Evolutionary conservation across 2,797 vertebrate genomes (phyloP), one percentile per base, ranked within the genome.

Genomic region (Spinus pinus): DNA sequence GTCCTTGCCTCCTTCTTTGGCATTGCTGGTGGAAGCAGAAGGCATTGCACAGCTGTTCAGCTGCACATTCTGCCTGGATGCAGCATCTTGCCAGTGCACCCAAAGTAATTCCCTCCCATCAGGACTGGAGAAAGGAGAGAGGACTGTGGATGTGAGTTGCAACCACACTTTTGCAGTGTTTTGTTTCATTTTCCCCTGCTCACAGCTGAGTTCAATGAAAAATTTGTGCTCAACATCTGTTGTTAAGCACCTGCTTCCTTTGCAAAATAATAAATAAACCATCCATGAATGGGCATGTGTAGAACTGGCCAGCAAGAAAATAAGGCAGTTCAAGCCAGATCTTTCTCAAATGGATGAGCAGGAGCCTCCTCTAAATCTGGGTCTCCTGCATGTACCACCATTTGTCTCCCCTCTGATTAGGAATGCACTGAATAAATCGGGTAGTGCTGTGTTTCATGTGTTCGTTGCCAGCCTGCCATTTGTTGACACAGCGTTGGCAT

Each of bases 401-500:
- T 84, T 96, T 73, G 47, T 94, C 88, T 83, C 71, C 69, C 65
- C 89, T 82, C 79, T 53, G 77, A 86, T 90, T 57, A 84, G 86
- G 51, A 88, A 77, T 9, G 27, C 66, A 13, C 3, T 90, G 79
- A 70, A 71, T 88, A 78, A 69, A 86, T 94, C 1, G 25, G 88
- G 54, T 60, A 85, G 77, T 0, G 4, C 51, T 83, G 5, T 39
- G 46, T 84, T 94, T 82, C 39, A 61, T 75, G 64, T 46, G 88
- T 78, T 81, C 1, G 1, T 70, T 95, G 94, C 95, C 94, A 96
- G 81, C 53, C 56, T 79, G 56, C 93, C 70, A 51, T 95, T 95
- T 97, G 89, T 95, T 95, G 93, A 94, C 64, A 27, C 62, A 89
- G 89, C 28, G 0, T 39, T 94, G 87, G 92, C 86, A 88, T 80